A percentile compares a stretch with the other conserved stretches of the same genome.
Evolutionary conservation across 2,888 invertebrate species (phyloP).

Genomic region (Euzetes globulus): DNA sequence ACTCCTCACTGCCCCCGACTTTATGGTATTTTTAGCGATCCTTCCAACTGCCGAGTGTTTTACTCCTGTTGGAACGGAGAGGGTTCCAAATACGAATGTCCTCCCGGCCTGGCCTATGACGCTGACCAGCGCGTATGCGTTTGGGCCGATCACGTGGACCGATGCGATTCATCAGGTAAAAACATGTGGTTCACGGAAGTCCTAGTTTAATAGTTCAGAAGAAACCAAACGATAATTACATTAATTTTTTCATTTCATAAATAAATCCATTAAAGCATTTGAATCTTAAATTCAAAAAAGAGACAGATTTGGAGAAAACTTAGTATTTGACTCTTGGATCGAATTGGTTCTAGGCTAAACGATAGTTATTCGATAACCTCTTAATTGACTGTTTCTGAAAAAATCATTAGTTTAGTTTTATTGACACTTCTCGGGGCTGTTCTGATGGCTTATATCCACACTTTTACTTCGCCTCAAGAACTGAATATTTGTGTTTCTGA

Average conservation of each 20-base stretch:
- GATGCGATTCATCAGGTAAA: conserved; percentile 80
- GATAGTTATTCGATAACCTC: conserved; percentile 23
- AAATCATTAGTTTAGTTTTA: neutral
- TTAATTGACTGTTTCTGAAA: neutral
- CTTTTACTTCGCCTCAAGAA: conserved; percentile 20
- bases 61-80: conserved; percentile 97
- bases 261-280: conserved; percentile 1
- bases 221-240: neutral
- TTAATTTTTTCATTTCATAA: neutral
- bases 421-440: neutral
- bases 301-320: neutral
- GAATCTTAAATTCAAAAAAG: neutral
- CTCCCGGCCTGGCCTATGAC: conserved; percentile 88
- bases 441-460: conserved; percentile 16
- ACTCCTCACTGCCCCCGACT: conserved; percentile 75
- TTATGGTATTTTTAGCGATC: conserved; percentile 87
- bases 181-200: conserved; percentile 35
- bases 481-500: neutral
- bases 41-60: conserved; percentile 79
- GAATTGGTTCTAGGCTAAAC: neutral
- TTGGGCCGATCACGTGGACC: conserved; percentile 92
- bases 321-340: neutral
- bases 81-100: conserved; percentile 85
- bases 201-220: neutral
- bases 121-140: conserved; percentile 85